phyloP scores from a whole-genome alignment of 2,888 invertebrate genomes.

The Macrosoma leucophasiata region DNA sequence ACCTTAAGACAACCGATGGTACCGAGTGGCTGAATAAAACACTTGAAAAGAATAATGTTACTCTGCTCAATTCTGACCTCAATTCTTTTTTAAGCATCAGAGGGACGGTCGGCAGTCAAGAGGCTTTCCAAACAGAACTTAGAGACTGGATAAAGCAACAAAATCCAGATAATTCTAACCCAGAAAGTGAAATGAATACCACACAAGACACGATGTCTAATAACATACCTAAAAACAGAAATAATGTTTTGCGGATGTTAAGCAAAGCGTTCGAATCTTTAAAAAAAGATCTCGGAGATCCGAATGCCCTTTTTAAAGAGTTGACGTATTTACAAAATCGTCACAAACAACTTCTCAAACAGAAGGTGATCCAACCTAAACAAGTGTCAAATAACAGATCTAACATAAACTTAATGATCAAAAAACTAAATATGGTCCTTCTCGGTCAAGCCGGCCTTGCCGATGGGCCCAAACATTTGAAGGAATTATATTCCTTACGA shows the following conservation, averaged over 20 bases:
- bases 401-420: constrained; percentile 60
- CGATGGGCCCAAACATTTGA: constrained; percentile 64
- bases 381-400: constrained; percentile 45
- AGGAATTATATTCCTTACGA: constrained; percentile 50
- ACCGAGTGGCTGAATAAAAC: constrained; percentile 54
- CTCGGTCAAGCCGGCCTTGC: constrained; percentile 76
- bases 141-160: constrained; percentile 47
- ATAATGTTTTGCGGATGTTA: constrained; percentile 44
- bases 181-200: constrained; percentile 28
- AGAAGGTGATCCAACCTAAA: constrained; percentile 47
- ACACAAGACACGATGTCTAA: constrained; percentile 21
- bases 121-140: constrained; percentile 66
- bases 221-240: constrained; percentile 52
- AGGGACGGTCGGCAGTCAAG: constrained; percentile 67
- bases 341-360: constrained; percentile 53
- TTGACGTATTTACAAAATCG: constrained; percentile 56
- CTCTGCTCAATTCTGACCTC: constrained; percentile 48
- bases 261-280: constrained; percentile 49
- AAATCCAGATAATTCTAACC: constrained; percentile 20
- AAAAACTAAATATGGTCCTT: constrained; percentile 73
- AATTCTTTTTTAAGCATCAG: constrained; percentile 60
- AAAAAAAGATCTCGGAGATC: constrained; percentile 68
- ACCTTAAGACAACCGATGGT: constrained; percentile 64
- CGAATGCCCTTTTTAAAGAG: constrained; percentile 55
- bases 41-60: constrained; percentile 45